Evolutionary conservation across 53 echinoderm and acorn worm species (phyloP), one percentile per base, ranked within the genome.

Genomic region (Henricia sp.): DNA sequence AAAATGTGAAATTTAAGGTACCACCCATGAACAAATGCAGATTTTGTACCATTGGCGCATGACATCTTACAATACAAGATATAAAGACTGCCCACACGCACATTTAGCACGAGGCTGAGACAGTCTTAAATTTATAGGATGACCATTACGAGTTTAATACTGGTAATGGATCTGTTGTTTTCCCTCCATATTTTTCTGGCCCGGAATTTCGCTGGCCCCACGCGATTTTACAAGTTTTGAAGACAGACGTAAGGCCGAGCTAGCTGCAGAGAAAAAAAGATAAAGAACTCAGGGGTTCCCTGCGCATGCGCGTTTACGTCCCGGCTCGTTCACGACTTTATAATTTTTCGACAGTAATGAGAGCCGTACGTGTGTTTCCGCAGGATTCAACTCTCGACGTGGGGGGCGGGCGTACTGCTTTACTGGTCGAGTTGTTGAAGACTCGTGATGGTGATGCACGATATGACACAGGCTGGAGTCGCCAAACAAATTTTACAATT

Each of bases 391-490:
- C 27, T 56, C 9, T 85, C 85, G 72, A 85, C 85, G 85, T 85
- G 85, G 85, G 85, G 85, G 85, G 85, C 85, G 85, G 71, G 59
- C 41, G 57, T 53, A 20, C 42, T 14, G 53, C 17, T 36, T 33
- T 36, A 11, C 37, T 52, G 73, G 21, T 54, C 54, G 35, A 73
- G 62, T 60, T 34, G 62, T 60, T 60, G 30, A 27, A 60, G 73
- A 37, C 54, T 14, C 35, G 52, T 73, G 54, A 52, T 54, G 54
- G 73, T 73, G 73, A 73, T 73, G 54, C 52, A 51, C 71, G 73
- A 73, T 73, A 34, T 34, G 53, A 73, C 73, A 73, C 73, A 52
- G 34, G 37, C 33, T 30, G n/a, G 32, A 60, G 62, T 23, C n/a
- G n/a, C n/a, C n/a, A n/a, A n/a, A n/a, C n/a, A n/a, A n/a, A n/a